Conservation (phyloP, 2,797 vertebrate species). For the Nannoperca australis region DNA sequence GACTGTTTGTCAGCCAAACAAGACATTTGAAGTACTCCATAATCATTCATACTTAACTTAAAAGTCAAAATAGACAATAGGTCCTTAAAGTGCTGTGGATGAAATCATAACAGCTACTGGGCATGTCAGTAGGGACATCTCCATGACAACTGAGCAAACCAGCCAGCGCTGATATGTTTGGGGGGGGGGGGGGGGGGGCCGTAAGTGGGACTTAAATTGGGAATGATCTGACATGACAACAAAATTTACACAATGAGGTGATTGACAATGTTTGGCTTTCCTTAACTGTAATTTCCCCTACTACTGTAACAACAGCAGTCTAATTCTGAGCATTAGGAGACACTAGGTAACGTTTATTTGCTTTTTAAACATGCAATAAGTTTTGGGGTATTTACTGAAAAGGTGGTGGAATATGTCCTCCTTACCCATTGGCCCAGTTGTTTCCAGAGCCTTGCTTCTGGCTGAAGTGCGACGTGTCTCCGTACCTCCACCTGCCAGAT, state of each 20-base stretch:
- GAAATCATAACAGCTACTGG: background rate
- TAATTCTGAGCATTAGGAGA: too few relatives aligned
- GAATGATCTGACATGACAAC: background rate
- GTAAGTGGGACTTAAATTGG: background rate
- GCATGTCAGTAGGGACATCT: background rate
- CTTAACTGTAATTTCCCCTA: background rate
- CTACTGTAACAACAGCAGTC: background rate
- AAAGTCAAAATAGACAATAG: background rate
- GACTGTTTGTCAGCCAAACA: too few relatives aligned
- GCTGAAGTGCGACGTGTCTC: conserved; percentile 87
- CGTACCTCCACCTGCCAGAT: conserved; percentile 91
- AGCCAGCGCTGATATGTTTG: too few relatives aligned
- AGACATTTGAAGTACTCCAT: too few relatives aligned
- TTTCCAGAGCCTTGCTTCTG: conserved; percentile 98
- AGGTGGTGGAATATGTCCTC: conserved; percentile 24
- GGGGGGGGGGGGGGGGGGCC: too few relatives aligned
- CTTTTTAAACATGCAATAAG: too few relatives aligned
- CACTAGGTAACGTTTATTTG: too few relatives aligned
- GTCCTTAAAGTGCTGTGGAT: background rate
- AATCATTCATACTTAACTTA: background rate
- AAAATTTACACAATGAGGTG: background rate
- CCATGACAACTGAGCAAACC: conserved; percentile 2
- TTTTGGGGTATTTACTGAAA: background rate
- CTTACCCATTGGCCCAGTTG: conserved; percentile 99
- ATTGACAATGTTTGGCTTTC: background rate